Conservation (phyloP, 2,113 vertebrate species). For the Marmota flaviventris region DNA sequence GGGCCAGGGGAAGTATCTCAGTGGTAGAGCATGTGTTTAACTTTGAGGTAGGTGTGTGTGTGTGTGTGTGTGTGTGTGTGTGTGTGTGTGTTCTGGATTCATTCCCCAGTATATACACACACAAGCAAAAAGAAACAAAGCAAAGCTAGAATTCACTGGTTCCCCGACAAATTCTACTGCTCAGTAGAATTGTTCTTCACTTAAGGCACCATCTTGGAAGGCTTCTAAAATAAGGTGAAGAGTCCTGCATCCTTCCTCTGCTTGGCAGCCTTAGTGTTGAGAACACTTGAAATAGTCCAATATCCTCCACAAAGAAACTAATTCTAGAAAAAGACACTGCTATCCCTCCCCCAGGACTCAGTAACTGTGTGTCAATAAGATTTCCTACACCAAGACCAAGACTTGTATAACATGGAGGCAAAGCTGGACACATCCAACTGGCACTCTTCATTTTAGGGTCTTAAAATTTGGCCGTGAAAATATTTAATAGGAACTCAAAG, state of each 20-base stretch:
- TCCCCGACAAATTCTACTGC: no score
- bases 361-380: neutral
- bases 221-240: no score
- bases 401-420: no score
- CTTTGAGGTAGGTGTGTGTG: neutral
- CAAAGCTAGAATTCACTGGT: neutral
- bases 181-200: neutral
- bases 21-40: neutral
- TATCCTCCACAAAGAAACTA: neutral
- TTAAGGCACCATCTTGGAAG: neutral
- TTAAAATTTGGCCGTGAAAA: conserved; percentile 1
- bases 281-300: neutral
- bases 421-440: neutral
- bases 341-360: neutral
- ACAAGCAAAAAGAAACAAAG: neutral
- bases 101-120: no score
- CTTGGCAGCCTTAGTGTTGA: neutral
- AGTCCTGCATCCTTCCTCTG: neutral
- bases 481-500: neutral
- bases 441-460: neutral
- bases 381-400: neutral
- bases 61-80: no score
- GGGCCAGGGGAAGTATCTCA: neutral
- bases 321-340: neutral
- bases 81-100: neutral